A percentile compares a stretch with the other conserved stretches of the same genome.
phyloP scores from a whole-genome alignment of 2,797 vertebrate species.

The Myripristis jacobus region DNA sequence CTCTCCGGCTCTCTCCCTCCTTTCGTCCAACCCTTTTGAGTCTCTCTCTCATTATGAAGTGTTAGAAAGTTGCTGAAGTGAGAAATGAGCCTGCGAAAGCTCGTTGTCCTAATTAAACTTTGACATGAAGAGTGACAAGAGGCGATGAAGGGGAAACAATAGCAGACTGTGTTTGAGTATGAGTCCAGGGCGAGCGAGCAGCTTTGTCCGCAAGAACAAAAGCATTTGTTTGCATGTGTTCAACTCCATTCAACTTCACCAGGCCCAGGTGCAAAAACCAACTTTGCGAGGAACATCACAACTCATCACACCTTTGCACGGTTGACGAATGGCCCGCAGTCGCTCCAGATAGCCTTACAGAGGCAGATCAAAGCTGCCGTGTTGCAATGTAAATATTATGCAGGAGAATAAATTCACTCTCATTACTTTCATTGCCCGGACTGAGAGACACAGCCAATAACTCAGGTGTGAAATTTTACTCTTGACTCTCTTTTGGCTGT shows the following conservation, averaged over 20 bases:
- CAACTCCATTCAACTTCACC: constrained; percentile 89
- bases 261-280: constrained; percentile 90
- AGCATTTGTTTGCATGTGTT: constrained; percentile 91
- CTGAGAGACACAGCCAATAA: constrained; percentile 53
- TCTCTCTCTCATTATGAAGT: constrained; percentile 89
- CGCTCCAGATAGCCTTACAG: constrained; percentile 61
- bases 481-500: constrained; percentile 16
- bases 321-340: constrained; percentile 64
- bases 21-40: constrained; percentile 75
- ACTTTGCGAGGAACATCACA: constrained; percentile 72
- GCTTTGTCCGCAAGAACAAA: constrained; percentile 92
- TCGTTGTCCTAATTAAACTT: constrained; percentile 96
- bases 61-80: constrained; percentile 96
- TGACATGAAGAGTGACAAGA: constrained; percentile 94
- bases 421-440: constrained; percentile 68
- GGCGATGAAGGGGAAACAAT: constrained; percentile 92
- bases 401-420: constrained; percentile 67
- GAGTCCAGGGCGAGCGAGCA: constrained; percentile 82
- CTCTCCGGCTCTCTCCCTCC: constrained; percentile 36
- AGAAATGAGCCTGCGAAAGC: constrained; percentile 91
- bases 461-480: constrained; percentile 35
- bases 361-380: constrained; percentile 74
- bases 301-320: constrained; percentile 81
- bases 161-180: constrained; percentile 87
- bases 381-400: constrained; percentile 76